Evolutionary conservation across 1,140 invertebrate genomes (phyloP).

Genomic region (Heliothis subflexa): DNA sequence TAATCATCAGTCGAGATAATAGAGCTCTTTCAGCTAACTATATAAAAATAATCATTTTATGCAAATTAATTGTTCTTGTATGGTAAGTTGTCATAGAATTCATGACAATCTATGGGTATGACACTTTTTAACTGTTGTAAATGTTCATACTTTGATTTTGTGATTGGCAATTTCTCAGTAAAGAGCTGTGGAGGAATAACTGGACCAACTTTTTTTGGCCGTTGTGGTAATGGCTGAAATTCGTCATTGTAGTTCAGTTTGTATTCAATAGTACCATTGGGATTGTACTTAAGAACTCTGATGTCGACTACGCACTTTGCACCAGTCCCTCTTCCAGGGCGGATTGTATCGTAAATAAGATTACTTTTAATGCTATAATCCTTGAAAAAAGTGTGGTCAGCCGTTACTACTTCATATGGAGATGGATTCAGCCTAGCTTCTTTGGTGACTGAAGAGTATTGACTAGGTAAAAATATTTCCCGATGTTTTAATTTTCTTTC

Average conservation of each 20-base stretch:
- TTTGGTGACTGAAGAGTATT: slow-evolving; percentile 56
- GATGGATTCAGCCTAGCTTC: slow-evolving; percentile 19
- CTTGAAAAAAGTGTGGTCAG: slow-evolving; percentile 48
- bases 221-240: not conserved
- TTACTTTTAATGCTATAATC: slow-evolving; percentile 52
- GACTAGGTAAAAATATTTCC: slow-evolving; percentile 51
- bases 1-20: too few relatives aligned
- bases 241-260: slow-evolving; percentile 2
- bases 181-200: too few relatives aligned
- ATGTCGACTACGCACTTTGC: slow-evolving; percentile 50
- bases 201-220: not conserved
- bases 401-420: slow-evolving; percentile 52
- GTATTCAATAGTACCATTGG: slow-evolving; percentile 21
- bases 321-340: slow-evolving; percentile 45
- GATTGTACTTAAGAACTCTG: slow-evolving; percentile 37
- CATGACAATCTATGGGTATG: too few relatives aligned
- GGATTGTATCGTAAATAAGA: slow-evolving; percentile 39
- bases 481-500: slow-evolving; percentile 57
- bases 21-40: too few relatives aligned
- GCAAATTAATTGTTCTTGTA: too few relatives aligned
- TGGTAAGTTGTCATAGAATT: too few relatives aligned
- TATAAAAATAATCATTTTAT: too few relatives aligned
- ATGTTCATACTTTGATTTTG: too few relatives aligned
- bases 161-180: too few relatives aligned
- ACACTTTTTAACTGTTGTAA: too few relatives aligned